Percentiles rank a stretch among this genome's conserved stretches.
Evolutionary conservation across 2,888 invertebrate genomes (phyloP).

Genomic region (Acanthacorydalis orientalis): DNA sequence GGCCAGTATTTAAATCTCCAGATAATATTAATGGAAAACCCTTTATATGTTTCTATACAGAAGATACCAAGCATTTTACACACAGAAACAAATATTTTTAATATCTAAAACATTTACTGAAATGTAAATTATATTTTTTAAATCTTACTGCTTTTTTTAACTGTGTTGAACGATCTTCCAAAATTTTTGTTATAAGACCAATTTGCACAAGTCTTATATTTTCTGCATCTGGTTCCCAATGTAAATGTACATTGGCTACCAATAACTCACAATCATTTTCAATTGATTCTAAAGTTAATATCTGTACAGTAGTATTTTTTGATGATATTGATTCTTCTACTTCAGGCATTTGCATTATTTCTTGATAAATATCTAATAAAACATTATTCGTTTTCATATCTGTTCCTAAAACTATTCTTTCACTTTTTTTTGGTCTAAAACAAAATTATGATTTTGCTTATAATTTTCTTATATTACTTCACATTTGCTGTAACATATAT

Average conservation of each 20-base stretch:
- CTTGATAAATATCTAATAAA: conserved; percentile 36
- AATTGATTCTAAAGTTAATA: conserved; percentile 33
- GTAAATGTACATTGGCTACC: conserved; percentile 77
- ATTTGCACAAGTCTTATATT: conserved; percentile 78
- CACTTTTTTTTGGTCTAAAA: conserved; percentile 6
- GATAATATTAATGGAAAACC: conserved; percentile 59
- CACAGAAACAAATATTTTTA: too few relatives aligned
- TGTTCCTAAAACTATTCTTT: conserved; percentile 36
- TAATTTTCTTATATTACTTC: too few relatives aligned
- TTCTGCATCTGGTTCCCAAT: conserved; percentile 82
- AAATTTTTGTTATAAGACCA: conserved; percentile 50
- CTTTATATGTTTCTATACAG: conserved; percentile 23
- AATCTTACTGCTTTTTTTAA: conserved; percentile 20
- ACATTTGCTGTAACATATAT: conserved; percentile 9
- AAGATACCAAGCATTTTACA: background rate
- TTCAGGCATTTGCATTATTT: conserved; percentile 35
- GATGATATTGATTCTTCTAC: conserved; percentile 36
- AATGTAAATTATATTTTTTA: too few relatives aligned
- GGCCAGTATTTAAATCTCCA: conserved; percentile 88
- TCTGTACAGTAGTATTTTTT: conserved; percentile 48
- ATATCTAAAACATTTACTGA: too few relatives aligned
- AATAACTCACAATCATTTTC: conserved; percentile 40
- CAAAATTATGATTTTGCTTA: too few relatives aligned
- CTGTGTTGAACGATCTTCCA: conserved; percentile 37
- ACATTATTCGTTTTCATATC: conserved; percentile 32